Evolutionary conservation across 2,797 vertebrate genomes (phyloP), one percentile per base, ranked within the genome.

Genomic region (Cossypha dichroa): DNA sequence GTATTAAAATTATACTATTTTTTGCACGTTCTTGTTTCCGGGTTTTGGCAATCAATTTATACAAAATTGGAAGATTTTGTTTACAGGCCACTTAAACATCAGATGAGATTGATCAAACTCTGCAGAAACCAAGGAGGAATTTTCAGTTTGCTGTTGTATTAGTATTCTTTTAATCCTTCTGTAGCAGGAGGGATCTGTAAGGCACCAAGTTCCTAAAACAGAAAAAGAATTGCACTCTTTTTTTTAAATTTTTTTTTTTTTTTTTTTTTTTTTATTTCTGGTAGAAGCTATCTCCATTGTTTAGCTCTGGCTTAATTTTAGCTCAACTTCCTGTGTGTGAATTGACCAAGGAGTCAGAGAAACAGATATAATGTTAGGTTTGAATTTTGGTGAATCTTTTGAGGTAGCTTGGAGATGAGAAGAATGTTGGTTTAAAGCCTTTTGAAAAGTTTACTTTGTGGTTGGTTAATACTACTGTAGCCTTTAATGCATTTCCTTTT

Each of bases 301-400:
- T 73, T 13, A 33, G 33, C 31, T 82, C 41, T 55, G 26, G 5
- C 36, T 72, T 82, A 54, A 15, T 59, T 94, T 66, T 49, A 70
- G 22, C 25, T 87, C 2, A 0, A 26, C n/a, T 78, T 56, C 40
- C 31, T 49, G 56, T 38, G 25, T 25, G 15, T 40, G 13, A 72
- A 11, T 41, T 26, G 18, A 29, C 15, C 29, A 19, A 16, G 33
- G 25, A 85, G 17, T 31, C 11, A 46, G n/a, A 69, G 63, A 60
- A 40, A 16, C 5, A 6, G 12, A 8, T 70, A 2, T 25, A 67
- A 23, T 2, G 0, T 38, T 67, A 23, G 5, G 1, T 4, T 10
- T 84, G 34, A 40, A 21, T 78, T 56, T 48, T 79, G 36, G 18
- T 83, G 66, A 69, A 45, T 31, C 10, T 76, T 21, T 16, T 20